Percentiles rank a stretch among this genome's conserved stretches.
Conservation (phyloP, 2,113 vertebrate genomes). For the Lota lota region DNA sequence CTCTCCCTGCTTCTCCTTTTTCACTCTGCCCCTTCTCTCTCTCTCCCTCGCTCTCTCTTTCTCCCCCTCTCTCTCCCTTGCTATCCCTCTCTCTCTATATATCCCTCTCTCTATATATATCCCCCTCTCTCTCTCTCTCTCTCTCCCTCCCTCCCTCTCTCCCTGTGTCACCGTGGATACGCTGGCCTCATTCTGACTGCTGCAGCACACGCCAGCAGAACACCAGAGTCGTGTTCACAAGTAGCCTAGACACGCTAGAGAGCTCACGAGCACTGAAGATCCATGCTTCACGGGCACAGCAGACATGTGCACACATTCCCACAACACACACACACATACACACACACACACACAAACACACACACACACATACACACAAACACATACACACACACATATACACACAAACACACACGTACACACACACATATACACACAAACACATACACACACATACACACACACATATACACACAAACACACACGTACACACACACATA, state of each 20-base stretch:
- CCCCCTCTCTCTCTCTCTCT: no score
- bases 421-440: not conserved
- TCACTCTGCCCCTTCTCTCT: not conserved
- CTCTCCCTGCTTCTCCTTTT: not conserved
- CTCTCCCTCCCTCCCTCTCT: no score
- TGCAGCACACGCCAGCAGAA: no score
- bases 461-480: not conserved
- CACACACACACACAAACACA: not conserved
- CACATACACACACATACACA: not conserved
- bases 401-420: not conserved
- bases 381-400: no score
- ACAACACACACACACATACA: not conserved
- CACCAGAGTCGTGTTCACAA: no score
- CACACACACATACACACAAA: not conserved
- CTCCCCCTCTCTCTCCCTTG: not conserved
- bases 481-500: not conserved
- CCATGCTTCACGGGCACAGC: no score
- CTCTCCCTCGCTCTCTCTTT: no score
- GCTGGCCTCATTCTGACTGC: no score
- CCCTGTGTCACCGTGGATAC: no score
- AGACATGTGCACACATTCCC: not conserved
- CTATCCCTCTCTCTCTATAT: not conserved
- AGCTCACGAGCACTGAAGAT: no score
- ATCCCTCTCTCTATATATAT: no score
- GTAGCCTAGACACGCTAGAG: no score